A percentile compares a stretch with the other conserved stretches of the same genome.
phyloP scores from a whole-genome alignment of 2,113 vertebrate genomes.

The Oncorhynchus keta region DNA sequence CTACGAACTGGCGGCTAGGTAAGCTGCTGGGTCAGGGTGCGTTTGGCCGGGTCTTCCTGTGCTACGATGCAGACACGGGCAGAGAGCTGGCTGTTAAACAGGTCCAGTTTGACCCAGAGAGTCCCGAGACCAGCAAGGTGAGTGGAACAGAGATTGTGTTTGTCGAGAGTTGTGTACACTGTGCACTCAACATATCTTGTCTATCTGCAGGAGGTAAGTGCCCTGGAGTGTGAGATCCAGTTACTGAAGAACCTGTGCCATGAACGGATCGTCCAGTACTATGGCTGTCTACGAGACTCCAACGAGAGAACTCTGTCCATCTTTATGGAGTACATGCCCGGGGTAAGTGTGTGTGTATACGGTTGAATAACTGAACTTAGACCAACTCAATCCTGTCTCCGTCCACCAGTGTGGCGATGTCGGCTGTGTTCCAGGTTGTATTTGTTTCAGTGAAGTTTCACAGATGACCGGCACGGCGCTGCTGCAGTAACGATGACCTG shows the following conservation, averaged over 20 bases:
- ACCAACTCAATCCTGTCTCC: not conserved
- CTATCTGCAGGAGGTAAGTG: slow-evolving; percentile 88
- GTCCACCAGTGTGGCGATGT: not conserved
- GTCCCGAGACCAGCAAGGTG: slow-evolving; percentile 98
- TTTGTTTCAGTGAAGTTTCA: too few relatives aligned
- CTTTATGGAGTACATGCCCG: slow-evolving; percentile 99
- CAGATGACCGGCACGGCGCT: too few relatives aligned
- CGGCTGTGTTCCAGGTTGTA: not conserved
- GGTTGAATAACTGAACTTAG: not conserved
- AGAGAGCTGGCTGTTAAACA: slow-evolving; percentile 96
- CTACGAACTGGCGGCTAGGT: slow-evolving; percentile 95
- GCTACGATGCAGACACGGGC: slow-evolving; percentile 95
- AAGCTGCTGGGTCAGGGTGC: slow-evolving; percentile 96
- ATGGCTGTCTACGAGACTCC: slow-evolving; percentile 90
- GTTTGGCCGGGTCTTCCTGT: slow-evolving; percentile 94
- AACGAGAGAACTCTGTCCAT: slow-evolving; percentile 95
- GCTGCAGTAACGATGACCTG: too few relatives aligned
- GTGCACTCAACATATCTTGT: not conserved
- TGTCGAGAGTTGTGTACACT: not conserved
- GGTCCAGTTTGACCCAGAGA: slow-evolving; percentile 97
- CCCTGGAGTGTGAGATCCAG: slow-evolving; percentile 97
- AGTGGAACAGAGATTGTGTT: slow-evolving; percentile 21
- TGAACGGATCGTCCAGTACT: slow-evolving; percentile 97
- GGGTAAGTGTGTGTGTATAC: slow-evolving; percentile 75
- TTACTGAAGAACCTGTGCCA: slow-evolving; percentile 95